Base-by-base conservation (phyloP, 2,888 invertebrate species). In the Sialis fuliginosa region DNA sequence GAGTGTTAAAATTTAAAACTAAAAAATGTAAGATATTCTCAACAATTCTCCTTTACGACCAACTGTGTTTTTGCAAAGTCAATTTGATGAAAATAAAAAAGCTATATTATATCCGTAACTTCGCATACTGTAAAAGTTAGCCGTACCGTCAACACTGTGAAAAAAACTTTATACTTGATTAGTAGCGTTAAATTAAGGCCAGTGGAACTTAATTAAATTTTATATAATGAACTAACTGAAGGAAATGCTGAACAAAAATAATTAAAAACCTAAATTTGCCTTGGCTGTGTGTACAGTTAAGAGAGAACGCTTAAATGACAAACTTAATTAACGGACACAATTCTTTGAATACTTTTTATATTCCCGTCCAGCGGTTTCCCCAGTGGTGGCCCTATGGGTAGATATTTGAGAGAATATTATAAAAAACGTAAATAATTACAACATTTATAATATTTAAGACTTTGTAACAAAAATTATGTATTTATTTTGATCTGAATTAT, bases 191-290 rank as follows among this genome's bases (percentile, higher is more conserved):
- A 65, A 66, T 66, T 66, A 64, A 64, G 64, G 62, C 61, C 61
- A 62, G 60, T 62, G 63, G 64, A 64, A 65, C 66, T 66, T 66
- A 65, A 66, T 66, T 66, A 65, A 66, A 66, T 66, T 66, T 66
- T 62, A 66, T 66, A 66, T 66, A 66, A 66, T 65, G 66, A 65
- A 66, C 64, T 65, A 64, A 65, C 63, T 64, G 66, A 65, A 39
- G 65, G 65, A 66, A 65, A 66, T 64, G 65, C 64, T 63, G 65
- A 64, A 65, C 65, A 66, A 65, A 65, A 66, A 65, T 66, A 66
- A 66, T 66, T 66, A 66, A 66, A 66, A 65, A 66, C 65, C 66
- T 62, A 65, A 65, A 66, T 65, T 66, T 60, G 60, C 61, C 60
- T 61, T 58, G 60, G 56, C 60, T 57, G 60, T 61, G 58, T 61